These are phyloP conservation scores for Microplitis manilae DNA, from an alignment of 2,888 invertebrate genomes.

Conservation along the genomic window DNA sequence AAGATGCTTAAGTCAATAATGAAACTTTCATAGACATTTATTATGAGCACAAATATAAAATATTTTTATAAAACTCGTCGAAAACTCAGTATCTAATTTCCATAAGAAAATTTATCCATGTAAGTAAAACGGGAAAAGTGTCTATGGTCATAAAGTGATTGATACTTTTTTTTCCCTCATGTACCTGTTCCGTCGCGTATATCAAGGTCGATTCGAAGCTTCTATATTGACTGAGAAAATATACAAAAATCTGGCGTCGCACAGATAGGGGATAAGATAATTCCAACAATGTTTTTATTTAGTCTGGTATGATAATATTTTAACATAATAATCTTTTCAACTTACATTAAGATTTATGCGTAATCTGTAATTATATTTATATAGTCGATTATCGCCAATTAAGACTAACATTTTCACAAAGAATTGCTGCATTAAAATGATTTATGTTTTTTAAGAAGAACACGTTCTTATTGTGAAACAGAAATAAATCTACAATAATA, in stretches of 20 bases:
- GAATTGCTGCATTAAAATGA: no score
- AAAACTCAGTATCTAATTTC: no score
- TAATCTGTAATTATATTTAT: neutral
- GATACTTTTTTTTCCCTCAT: slow-evolving; percentile 34
- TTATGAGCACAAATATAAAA: no score
- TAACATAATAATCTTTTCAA: neutral
- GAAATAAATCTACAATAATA: no score
- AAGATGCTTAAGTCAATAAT: no score
- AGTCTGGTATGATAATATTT: slow-evolving; percentile 57
- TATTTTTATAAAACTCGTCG: no score
- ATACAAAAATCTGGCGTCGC: slow-evolving; percentile 63
- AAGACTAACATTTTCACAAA: no score
- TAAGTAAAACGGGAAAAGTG: neutral
- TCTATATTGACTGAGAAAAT: slow-evolving; percentile 69
- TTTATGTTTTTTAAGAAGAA: no score
- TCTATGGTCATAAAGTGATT: neutral
- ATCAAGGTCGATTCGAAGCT: slow-evolving; percentile 58
- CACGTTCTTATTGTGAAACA: no score
- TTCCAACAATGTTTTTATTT: slow-evolving; percentile 65
- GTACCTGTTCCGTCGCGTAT: slow-evolving; percentile 56
- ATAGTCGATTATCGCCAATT: neutral
- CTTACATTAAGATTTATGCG: neutral
- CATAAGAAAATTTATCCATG: no score
- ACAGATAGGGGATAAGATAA: slow-evolving; percentile 58
- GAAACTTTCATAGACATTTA: no score